Base-by-base conservation (phyloP, 1,140 invertebrate species). In the Trichomalopsis sarcophagae region DNA sequence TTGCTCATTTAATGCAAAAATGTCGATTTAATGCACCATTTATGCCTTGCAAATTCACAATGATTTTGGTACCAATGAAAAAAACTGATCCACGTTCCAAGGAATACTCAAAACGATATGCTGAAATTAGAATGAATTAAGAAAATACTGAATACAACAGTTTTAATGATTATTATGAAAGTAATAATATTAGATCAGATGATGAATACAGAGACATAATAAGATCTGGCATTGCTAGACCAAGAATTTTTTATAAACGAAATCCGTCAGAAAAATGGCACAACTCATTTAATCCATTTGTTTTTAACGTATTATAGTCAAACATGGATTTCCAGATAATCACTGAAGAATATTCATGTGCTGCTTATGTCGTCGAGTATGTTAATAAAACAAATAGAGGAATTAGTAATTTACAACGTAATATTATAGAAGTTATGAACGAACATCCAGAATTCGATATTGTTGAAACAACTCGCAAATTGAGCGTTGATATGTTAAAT, bases 331-430 rank as follows among this genome's bases (percentile, higher is more conserved):
- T 68, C 23, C 62, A 68, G 62, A 68, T 68, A 21, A 68, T 68
- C 23, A 21, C 23, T 68, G 62, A 68, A 68, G 62, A 68, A 68
- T 68, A 68, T 68, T 68, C 90, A 1, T 92, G 90, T 88, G 92
- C 89, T 47, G 80, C 82, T 13, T 91, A 91, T 78, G 86, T 89
- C 36, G 88, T 90, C 10, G 87, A 90, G 69, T 93, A 92, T 86
- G 87, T 92, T 0, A 92, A 92, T 80, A 91, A 92, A 86, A 88
- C 81, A 17, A 91, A 91, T 81, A 86, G 90, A 89, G 90, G 90
- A 13, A 85, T 92, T 13, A 91, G 91, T 81, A 86, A 91, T 86
- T 87, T 91, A 69, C 90, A 90, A 87, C 62, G 87, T 11, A 36
- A 23, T 68, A 77, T 86, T 88, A 90, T 50, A 89, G 89, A 81